Conservation (phyloP, 2,888 invertebrate genomes). For the Subacronicta megacephala region DNA sequence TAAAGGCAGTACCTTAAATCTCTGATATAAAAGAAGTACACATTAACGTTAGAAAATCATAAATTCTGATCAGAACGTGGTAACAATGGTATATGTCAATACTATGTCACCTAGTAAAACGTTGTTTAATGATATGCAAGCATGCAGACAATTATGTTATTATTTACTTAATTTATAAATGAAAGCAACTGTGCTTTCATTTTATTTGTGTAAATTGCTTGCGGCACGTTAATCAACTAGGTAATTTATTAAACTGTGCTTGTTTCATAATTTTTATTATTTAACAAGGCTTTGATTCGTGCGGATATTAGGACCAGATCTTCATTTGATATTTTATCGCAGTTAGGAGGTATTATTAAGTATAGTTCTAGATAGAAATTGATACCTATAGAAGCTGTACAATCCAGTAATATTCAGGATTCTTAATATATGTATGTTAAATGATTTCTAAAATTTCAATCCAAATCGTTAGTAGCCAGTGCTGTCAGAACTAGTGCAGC, state of each 20-base stretch:
- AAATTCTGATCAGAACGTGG: no score
- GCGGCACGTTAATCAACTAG: conserved; percentile 17
- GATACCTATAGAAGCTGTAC: no score
- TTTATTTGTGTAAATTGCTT: conserved; percentile 17
- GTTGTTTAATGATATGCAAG: conserved; percentile 7
- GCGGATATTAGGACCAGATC: not conserved
- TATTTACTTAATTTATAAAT: conserved; percentile 1
- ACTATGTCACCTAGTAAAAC: conserved; percentile 6
- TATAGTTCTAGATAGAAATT: no score
- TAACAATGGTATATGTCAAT: no score
- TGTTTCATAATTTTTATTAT: not conserved
- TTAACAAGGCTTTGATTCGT: not conserved
- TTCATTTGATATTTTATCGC: not conserved
- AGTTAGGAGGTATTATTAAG: no score
- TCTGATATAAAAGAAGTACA: no score
- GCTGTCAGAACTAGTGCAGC: not conserved
- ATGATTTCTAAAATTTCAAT: no score
- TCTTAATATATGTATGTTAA: no score
- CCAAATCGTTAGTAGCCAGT: not conserved
- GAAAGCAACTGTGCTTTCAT: conserved; percentile 2
- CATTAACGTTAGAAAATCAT: no score
- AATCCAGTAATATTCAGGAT: no score
- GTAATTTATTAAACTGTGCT: conserved; percentile 4
- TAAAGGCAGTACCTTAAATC: no score
- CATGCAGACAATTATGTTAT: not conserved